Percentiles rank a stretch among this genome's conserved stretches.
phyloP scores from a whole-genome alignment of 2,113 vertebrate species.

The Numida meleagris region DNA sequence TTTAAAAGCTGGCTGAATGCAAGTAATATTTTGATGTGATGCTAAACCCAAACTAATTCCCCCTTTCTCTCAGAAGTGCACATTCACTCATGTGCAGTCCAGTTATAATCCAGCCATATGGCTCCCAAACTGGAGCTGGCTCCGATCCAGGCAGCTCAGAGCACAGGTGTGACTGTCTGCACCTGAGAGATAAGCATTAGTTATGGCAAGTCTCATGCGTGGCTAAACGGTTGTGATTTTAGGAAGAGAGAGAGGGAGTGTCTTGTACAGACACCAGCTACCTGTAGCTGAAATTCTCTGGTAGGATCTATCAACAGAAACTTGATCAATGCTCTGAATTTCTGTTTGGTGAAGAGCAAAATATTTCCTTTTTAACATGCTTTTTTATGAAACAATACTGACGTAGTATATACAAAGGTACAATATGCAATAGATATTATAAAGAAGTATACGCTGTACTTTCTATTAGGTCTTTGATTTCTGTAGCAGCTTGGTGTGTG shows the following conservation, averaged over 20 bases:
- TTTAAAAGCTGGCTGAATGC: neutral
- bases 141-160: neutral
- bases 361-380: neutral
- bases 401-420: neutral
- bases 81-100: neutral
- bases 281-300: neutral
- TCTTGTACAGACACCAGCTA: neutral
- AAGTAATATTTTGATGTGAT: neutral
- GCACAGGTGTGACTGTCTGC: constrained; percentile 25
- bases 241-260: neutral
- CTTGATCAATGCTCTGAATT: neutral
- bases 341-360: neutral
- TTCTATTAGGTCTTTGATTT: neutral
- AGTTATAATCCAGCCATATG: neutral
- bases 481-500: neutral
- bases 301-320: neutral
- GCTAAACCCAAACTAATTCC: neutral
- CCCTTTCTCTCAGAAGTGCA: neutral
- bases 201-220: neutral
- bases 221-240: neutral
- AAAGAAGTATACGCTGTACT: neutral
- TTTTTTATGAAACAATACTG: neutral
- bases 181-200: constrained; percentile 12
- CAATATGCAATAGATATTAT: neutral
- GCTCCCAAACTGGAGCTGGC: neutral